Evolutionary conservation across 1,140 invertebrate species (phyloP), one percentile per base, ranked within the genome.

Genomic region (Apis laboriosa): DNA sequence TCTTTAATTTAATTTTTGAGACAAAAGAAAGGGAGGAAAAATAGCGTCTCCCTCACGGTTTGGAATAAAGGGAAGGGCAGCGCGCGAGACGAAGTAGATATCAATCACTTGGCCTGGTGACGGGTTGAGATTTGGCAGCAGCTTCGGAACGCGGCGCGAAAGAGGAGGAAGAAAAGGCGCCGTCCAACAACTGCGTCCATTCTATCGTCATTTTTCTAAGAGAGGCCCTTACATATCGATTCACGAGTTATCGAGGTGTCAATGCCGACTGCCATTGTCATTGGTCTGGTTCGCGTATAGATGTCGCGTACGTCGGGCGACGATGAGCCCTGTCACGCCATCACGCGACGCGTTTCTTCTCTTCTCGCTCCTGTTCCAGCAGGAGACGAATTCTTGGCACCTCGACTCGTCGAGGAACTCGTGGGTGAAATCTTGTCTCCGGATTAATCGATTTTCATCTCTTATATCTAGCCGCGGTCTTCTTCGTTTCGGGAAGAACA

Each of bases 151-250:
- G 80, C 73, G 53, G 74, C 84, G 34, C 76, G 77, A 85, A 80
- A 79, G 83, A 68, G 82, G 72, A 49, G 71, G 56, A 21, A 68
- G 75, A 75, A 86, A 86, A 80, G 71, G 82, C 80, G 78, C 85
- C 60, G 83, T 78, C 77, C 81, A 86, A 90, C 86, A 90, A 87
- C 89, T 88, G 83, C 80, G 84, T 81, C 85, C 82, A 84, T 91
- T 90, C 87, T 80, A 88, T 91, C 90, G 90, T 92, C 90, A 90
- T 90, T 92, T 92, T 92, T 89, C 85, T 86, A 80, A 86, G 81
- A n/a, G 19, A 83, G 43, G 43, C 80, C 63, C 71, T 43, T 63
- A 13, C 24, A 75, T 87, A 90, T 90, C 72, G 86, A 90, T 90
- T 90, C 89, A 79, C 77, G 56, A 83, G 79, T 86, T 89, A 90